These are phyloP conservation scores for Mycteria americana DNA, from an alignment of 2,797 vertebrate species.

Conservation along the genomic window DNA sequence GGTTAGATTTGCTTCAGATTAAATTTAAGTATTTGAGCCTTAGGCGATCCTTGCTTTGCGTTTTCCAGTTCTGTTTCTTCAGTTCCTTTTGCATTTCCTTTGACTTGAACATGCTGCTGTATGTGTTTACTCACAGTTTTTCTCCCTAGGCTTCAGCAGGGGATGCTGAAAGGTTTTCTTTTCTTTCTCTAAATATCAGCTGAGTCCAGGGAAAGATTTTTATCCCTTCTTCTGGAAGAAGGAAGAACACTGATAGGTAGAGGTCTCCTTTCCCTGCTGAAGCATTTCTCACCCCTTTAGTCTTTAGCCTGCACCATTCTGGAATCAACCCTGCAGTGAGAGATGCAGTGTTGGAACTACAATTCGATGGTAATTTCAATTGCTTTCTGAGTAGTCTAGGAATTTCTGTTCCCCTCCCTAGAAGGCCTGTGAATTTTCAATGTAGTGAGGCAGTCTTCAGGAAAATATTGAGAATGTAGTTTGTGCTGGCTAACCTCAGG, in stretches of 20 bases:
- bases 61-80: background rate
- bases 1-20: background rate
- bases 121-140: background rate
- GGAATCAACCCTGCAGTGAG: background rate
- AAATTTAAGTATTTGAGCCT: background rate
- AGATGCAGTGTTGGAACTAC: background rate
- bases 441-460: background rate
- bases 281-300: background rate
- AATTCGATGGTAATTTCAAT: accelerated
- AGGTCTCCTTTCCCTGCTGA: background rate
- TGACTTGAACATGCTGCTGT: background rate
- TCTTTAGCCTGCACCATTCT: background rate
- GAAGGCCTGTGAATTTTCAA: background rate
- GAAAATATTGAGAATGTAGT: background rate
- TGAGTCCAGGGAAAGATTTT: background rate
- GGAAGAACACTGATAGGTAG: background rate
- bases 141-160: background rate
- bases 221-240: background rate
- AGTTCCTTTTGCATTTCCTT: background rate
- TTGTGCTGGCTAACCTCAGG: background rate
- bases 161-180: background rate
- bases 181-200: background rate
- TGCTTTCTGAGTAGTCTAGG: background rate
- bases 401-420: background rate
- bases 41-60: background rate